These are phyloP conservation scores for Calephelis perditalis DNA, from an alignment of 2,888 invertebrate genomes.

Conservation along the genomic window DNA sequence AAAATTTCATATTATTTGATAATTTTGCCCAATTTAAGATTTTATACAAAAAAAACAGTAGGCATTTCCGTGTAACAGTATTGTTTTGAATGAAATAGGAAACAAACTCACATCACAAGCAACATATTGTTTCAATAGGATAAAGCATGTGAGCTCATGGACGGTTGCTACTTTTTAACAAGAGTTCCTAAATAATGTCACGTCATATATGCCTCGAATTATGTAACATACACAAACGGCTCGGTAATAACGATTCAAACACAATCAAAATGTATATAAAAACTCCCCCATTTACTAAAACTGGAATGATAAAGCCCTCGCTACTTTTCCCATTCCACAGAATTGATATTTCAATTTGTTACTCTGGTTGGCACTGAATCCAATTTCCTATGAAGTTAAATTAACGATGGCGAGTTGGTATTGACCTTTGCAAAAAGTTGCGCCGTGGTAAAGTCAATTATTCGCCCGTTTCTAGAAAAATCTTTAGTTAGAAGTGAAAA, in stretches of 20 bases:
- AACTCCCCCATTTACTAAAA: constrained; percentile 9
- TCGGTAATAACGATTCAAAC: background rate
- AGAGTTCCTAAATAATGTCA: no score
- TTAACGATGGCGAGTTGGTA: constrained; percentile 25
- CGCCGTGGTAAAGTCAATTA: constrained; percentile 14
- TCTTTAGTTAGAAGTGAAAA: background rate
- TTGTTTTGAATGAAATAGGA: no score
- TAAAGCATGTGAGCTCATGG: no score
- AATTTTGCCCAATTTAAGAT: no score
- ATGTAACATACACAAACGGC: no score
- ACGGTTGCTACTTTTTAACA: no score
- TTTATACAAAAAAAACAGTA: no score
- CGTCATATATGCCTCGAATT: no score
- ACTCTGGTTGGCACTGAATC: constrained; percentile 26
- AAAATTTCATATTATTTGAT: no score
- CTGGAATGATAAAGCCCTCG: constrained; percentile 11
- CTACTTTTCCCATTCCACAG: constrained; percentile 13
- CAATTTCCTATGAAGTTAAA: constrained; percentile 33
- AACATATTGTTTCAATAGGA: no score
- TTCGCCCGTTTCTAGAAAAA: constrained; percentile 25
- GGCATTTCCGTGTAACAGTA: no score
- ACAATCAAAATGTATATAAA: constrained; percentile 10
- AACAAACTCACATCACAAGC: no score
- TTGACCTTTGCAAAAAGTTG: constrained; percentile 28
- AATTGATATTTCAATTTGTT: constrained; percentile 29